Evolutionary conservation across 1,140 invertebrate species (phyloP).

Genomic region (Drosophila sturtevanti): DNA sequence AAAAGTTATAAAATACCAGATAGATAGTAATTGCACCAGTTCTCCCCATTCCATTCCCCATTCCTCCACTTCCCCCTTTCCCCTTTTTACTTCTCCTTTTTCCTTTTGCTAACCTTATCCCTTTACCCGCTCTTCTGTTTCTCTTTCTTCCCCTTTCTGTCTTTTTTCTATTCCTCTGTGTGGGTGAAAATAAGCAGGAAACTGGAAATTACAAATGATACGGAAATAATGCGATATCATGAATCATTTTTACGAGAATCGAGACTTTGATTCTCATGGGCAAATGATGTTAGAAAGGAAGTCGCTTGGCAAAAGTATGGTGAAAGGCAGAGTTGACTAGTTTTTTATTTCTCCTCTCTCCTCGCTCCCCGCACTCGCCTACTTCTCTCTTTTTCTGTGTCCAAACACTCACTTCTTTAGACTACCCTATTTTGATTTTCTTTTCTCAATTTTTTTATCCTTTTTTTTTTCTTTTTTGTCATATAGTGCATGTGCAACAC

Average conservation of each 20-base stretch:
- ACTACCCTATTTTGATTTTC: no score
- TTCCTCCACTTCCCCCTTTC: not conserved
- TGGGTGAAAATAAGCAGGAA: slow-evolving; percentile 77
- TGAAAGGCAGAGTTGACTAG: not conserved
- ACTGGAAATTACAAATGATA: slow-evolving; percentile 81
- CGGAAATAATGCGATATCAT: slow-evolving; percentile 81
- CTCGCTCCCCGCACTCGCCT: no score
- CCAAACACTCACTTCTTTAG: no score
- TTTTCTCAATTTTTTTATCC: no score
- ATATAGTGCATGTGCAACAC: slow-evolving; percentile 46
- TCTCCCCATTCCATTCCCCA: not conserved
- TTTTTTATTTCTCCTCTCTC: not conserved
- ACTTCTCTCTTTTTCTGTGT: no score
- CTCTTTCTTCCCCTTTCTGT: not conserved
- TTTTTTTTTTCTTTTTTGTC: not conserved
- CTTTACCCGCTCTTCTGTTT: not conserved
- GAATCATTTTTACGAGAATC: slow-evolving; percentile 79
- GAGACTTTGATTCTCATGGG: slow-evolving; percentile 77
- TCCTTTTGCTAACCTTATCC: not conserved
- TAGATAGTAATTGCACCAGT: slow-evolving; percentile 74
- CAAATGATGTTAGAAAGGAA: slow-evolving; percentile 44
- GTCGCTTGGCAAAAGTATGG: slow-evolving; percentile 11
- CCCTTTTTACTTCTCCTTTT: not conserved
- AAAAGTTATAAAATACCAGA: slow-evolving; percentile 80
- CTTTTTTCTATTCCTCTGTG: slow-evolving; percentile 7